phyloP scores from a whole-genome alignment of 2,888 invertebrate species.

The Eupithecia pulchellata region DNA sequence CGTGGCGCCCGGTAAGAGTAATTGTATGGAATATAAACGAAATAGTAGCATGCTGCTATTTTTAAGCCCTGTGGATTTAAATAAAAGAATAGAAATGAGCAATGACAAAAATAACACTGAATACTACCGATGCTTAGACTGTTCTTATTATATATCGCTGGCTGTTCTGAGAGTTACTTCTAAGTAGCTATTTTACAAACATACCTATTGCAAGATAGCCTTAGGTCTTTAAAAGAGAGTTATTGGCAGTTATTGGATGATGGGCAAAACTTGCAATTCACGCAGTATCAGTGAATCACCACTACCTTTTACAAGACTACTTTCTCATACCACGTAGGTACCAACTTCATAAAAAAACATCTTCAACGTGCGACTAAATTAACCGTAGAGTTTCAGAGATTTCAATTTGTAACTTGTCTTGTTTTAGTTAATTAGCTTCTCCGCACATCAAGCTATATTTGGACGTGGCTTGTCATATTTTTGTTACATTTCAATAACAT shows the following conservation, averaged over 20 bases:
- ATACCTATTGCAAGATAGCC: neutral
- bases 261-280: too few species aligned
- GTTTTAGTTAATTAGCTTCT: slow-evolving; percentile 72
- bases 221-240: neutral
- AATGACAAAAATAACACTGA: neutral
- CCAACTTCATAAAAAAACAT: slow-evolving; percentile 28
- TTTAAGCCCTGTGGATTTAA: neutral
- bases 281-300: too few species aligned
- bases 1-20: slow-evolving; percentile 71
- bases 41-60: neutral
- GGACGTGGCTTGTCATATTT: slow-evolving; percentile 17
- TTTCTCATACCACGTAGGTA: neutral
- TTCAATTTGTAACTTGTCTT: slow-evolving; percentile 71
- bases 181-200: neutral
- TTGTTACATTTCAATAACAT: slow-evolving; percentile 8
- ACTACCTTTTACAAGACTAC: too few species aligned
- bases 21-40: slow-evolving; percentile 49
- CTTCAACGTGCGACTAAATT: slow-evolving; percentile 66
- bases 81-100: neutral
- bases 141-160: neutral
- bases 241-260: too few species aligned
- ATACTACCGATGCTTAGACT: neutral
- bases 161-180: neutral
- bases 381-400: slow-evolving; percentile 57
- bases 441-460: slow-evolving; percentile 51